Conservation (phyloP, 2,797 vertebrate genomes). For the Balearica regulorum region DNA sequence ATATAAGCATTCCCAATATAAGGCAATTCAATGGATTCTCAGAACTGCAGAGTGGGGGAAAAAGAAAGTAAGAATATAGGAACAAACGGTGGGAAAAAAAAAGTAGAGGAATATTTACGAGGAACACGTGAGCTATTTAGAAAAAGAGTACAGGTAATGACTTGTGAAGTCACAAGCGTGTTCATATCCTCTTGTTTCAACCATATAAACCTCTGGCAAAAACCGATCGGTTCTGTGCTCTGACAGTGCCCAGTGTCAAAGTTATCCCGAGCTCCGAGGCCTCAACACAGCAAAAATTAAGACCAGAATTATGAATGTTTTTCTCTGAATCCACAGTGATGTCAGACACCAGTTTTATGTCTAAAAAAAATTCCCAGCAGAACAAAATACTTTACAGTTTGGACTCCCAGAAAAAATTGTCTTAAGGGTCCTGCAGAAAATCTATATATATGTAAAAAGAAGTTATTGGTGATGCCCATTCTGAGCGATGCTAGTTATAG, state of each 20-base stretch:
- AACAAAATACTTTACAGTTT: background rate
- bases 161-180: background rate
- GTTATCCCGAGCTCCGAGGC: background rate
- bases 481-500: background rate
- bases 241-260: background rate
- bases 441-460: background rate
- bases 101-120: background rate
- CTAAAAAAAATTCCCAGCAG: background rate
- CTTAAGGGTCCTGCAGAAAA: background rate
- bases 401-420: background rate
- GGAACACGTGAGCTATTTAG: background rate
- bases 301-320: background rate
- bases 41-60: background rate
- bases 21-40: background rate
- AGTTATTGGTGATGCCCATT: background rate
- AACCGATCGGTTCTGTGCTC: background rate
- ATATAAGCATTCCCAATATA: background rate
- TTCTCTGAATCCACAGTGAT: background rate
- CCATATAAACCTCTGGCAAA: background rate
- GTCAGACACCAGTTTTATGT: background rate
- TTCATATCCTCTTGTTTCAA: background rate
- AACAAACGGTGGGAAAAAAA: background rate
- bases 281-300: background rate
- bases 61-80: background rate
- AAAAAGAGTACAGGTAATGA: background rate